Percentiles rank a stretch among this genome's conserved stretches.
These are phyloP conservation scores for Enteromius unitaeniatus DNA, from an alignment of 2,797 vertebrate genomes.

Conservation along the genomic window DNA sequence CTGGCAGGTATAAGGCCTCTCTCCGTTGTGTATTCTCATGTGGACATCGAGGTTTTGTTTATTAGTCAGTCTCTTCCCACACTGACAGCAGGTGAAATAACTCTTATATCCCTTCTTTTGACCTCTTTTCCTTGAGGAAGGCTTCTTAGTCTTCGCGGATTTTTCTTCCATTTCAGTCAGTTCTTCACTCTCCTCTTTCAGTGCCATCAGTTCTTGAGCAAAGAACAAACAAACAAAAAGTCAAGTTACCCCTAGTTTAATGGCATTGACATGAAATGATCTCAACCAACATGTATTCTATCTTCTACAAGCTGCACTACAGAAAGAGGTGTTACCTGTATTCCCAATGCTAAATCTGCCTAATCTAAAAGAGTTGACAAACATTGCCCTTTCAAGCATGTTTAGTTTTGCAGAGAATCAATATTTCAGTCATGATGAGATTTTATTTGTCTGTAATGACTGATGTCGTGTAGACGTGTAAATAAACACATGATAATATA, in stretches of 20 bases:
- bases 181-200: too few relatives aligned
- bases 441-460: too few relatives aligned
- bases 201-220: too few relatives aligned
- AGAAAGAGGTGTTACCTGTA: neutral
- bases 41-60: conserved; percentile 1
- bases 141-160: neutral
- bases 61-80: neutral
- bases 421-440: neutral
- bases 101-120: neutral
- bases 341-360: too few relatives aligned
- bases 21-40: neutral
- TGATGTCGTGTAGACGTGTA: too few relatives aligned
- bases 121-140: neutral
- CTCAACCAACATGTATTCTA: neutral
- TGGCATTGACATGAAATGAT: too few relatives aligned
- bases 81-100: neutral
- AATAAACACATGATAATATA: too few relatives aligned
- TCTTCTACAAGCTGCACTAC: too few relatives aligned
- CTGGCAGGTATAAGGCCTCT: neutral
- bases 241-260: too few relatives aligned
- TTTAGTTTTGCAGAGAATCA: neutral
- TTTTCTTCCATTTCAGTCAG: neutral
- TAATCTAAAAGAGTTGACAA: too few relatives aligned
- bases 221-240: too few relatives aligned
- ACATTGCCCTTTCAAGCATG: too few relatives aligned